phyloP scores from a whole-genome alignment of 2,113 vertebrate species.

The Oryzias javanicus region DNA sequence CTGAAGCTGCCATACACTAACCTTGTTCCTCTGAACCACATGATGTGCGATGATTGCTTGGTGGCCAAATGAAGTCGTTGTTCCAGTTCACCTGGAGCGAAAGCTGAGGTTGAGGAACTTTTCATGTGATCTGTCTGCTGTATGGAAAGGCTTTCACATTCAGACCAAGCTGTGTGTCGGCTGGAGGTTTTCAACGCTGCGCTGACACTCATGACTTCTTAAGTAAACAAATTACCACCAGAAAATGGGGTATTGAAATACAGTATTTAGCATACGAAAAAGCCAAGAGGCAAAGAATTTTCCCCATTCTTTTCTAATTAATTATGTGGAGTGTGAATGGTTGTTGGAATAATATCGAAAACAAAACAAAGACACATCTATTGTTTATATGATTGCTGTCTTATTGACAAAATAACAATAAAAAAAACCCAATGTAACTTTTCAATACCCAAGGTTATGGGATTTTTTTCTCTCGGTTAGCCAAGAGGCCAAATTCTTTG shows the following conservation, averaged over 20 bases:
- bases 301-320: no score
- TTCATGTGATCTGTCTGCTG: conserved; percentile 51
- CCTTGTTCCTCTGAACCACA: conserved; percentile 21
- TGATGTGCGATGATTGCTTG: conserved; percentile 33
- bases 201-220: background rate
- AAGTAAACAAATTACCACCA: background rate
- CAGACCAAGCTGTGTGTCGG: conserved; percentile 1
- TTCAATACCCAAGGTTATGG: no score
- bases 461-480: no score
- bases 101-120: conserved; percentile 5
- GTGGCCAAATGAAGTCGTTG: conserved; percentile 49
- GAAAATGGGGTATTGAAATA: background rate
- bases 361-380: no score
- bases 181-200: background rate
- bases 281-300: no score
- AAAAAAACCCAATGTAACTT: no score
- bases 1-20: conserved; percentile 5
- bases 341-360: no score
- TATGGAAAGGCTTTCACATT: conserved; percentile 37
- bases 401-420: no score
- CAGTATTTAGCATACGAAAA: background rate
- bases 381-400: no score
- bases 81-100: conserved; percentile 61
- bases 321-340: no score
- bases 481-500: no score